Base-by-base conservation (phyloP, 2,113 vertebrate species). In the Lagenorhynchus albirostris region DNA sequence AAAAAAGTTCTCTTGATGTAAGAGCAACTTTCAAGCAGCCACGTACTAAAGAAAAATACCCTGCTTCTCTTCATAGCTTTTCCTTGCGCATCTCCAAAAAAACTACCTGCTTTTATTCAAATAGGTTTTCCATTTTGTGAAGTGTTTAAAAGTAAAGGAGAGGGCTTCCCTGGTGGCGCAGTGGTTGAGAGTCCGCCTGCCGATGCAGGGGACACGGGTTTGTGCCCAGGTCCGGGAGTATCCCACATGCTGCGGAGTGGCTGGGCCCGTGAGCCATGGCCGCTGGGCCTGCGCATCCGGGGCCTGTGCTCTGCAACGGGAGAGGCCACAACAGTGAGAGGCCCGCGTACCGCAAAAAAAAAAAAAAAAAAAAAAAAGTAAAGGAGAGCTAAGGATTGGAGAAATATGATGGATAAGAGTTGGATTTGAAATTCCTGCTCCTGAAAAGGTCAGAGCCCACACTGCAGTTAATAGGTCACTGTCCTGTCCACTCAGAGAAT, bases 1-100 rank as follows among this genome's bases (percentile, higher is more conserved):
- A 23, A 96, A 92, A 96, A n/a, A 14, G 0, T 97, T 85, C 41
- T 79, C 36, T 63, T 62, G n/a, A 67, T 89, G 81, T 89, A 89
- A 79, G 8, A 77, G 33, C 60, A 90, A 76, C 18, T n/a, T 74
- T 53, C 26, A 25, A 50, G 26, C 18, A 77, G 20, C 29, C 55
- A 93, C 44, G 58, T 58, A 20, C 26, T 62, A 62, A 38, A 91
- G 9, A 47, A 47, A 76, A 58, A 94, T 41, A 67, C 10, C 1
- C 1, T 33, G 18, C 41, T 38, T 93, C 6, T 67, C 14, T 7
- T 77, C 31, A 18, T 15, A 62, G 21, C 9, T 68, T 85, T 84
- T 80, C 47, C 11, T 58, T 62, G 15, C 38, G 11, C 6, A 36
- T 44, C 7, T 62, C 71, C 31, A 38, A 55, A 65, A 70, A 21